Percentiles rank a stretch among this genome's conserved stretches.
phyloP scores from a whole-genome alignment of 2,888 invertebrate genomes.

The Oscheius sp. region DNA sequence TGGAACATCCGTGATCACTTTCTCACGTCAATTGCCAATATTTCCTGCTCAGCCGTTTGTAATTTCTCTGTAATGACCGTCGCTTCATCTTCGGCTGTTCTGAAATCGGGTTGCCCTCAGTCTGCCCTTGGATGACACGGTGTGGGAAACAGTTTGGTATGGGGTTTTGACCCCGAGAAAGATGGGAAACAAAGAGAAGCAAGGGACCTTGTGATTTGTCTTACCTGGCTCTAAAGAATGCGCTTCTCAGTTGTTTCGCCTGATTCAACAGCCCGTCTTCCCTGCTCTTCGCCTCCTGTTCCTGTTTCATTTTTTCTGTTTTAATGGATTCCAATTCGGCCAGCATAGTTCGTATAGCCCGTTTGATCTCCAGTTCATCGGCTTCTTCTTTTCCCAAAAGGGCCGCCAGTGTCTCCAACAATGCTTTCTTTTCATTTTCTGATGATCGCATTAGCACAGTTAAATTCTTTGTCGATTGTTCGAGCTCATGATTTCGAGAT shows the following conservation, averaged over 20 bases:
- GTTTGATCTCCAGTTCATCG: slow-evolving; percentile 46
- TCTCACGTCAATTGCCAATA: slow-evolving; percentile 15
- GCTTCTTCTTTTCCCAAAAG: slow-evolving; percentile 47
- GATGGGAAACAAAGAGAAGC: not conserved
- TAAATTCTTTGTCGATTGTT: slow-evolving; percentile 43
- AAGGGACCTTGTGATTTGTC: too few relatives aligned
- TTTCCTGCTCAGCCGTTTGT: slow-evolving; percentile 28
- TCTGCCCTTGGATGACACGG: not conserved
- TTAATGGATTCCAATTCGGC: slow-evolving; percentile 41
- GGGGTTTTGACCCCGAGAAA: not conserved
- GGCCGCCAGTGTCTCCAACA: slow-evolving; percentile 47
- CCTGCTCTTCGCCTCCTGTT: slow-evolving; percentile 39
- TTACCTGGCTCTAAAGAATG: slow-evolving; percentile 50
- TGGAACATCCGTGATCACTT: too few relatives aligned
- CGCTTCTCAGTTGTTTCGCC: slow-evolving; percentile 55
- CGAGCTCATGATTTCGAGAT: slow-evolving; percentile 45
- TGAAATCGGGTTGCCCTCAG: slow-evolving; percentile 15
- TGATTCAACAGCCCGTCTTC: slow-evolving; percentile 47
- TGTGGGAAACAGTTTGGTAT: too few relatives aligned
- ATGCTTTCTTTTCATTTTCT: slow-evolving; percentile 47
- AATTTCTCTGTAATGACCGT: slow-evolving; percentile 32
- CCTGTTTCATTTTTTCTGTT: slow-evolving; percentile 43
- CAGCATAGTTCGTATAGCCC: slow-evolving; percentile 38
- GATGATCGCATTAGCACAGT: slow-evolving; percentile 47
- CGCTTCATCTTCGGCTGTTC: slow-evolving; percentile 50